Evolutionary conservation across 1,140 invertebrate genomes (phyloP).

Genomic region (Hirudo medicinalis): DNA sequence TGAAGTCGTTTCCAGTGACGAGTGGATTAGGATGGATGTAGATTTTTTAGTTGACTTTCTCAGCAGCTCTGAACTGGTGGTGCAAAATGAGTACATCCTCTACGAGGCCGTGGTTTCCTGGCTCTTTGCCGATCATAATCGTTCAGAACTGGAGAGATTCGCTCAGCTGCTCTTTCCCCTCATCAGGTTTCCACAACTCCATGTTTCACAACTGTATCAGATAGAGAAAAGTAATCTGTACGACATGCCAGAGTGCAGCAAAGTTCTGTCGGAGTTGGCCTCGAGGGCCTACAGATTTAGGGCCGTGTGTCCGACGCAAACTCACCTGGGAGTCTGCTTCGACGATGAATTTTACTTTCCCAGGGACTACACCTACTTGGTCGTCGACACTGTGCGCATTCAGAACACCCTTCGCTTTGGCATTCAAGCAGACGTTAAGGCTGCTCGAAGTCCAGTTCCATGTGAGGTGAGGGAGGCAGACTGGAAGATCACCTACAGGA

Average conservation of each 20-base stretch:
- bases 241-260: slow-evolving; percentile 26
- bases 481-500: slow-evolving; percentile 40
- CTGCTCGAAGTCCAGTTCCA: slow-evolving; percentile 36
- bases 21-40: slow-evolving; percentile 37
- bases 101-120: slow-evolving; percentile 31
- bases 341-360: slow-evolving; percentile 33
- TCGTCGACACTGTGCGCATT: slow-evolving; percentile 37
- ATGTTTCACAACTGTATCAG: slow-evolving; percentile 33
- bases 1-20: slow-evolving; percentile 31
- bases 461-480: slow-evolving; percentile 33
- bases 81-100: slow-evolving; percentile 32
- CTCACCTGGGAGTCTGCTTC: slow-evolving; percentile 27
- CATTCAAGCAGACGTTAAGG: slow-evolving; percentile 38
- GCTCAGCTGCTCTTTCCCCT: slow-evolving; percentile 33
- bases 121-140: slow-evolving; percentile 28
- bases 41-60: slow-evolving; percentile 37
- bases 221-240: slow-evolving; percentile 31
- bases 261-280: slow-evolving; percentile 30
- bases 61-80: slow-evolving; percentile 33
- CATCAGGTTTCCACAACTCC: slow-evolving; percentile 40
- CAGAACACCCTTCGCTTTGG: slow-evolving; percentile 39
- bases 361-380: slow-evolving; percentile 36
- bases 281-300: slow-evolving; percentile 37
- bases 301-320: slow-evolving; percentile 35
- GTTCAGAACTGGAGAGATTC: slow-evolving; percentile 18